Percentiles rank a stretch among this genome's conserved stretches.
These are phyloP conservation scores for Haemorhous mexicanus DNA, from an alignment of 2,113 vertebrate genomes.

Conservation along the genomic window DNA sequence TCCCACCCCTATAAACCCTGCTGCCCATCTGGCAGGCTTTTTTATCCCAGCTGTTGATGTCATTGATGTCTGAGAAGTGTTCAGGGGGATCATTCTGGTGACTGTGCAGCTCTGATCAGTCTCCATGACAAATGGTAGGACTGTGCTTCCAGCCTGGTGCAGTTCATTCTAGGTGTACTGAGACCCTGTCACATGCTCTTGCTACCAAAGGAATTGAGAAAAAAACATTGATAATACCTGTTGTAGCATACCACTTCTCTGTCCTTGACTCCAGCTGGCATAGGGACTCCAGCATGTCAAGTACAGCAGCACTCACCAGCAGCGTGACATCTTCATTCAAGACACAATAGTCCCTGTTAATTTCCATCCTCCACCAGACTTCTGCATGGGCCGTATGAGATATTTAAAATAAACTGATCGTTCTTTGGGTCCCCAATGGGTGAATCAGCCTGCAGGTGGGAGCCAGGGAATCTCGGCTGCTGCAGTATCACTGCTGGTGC, in stretches of 20 bases:
- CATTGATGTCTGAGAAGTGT: accelerated
- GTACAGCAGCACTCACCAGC: background rate
- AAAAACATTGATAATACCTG: background rate
- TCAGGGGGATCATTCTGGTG: background rate
- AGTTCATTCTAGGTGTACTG: background rate
- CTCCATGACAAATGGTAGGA: background rate
- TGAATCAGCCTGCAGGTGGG: background rate
- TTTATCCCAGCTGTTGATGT: background rate
- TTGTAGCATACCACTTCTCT: background rate
- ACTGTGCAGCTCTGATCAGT: background rate
- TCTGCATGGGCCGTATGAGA: background rate
- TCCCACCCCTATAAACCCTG: background rate
- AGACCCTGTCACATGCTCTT: background rate
- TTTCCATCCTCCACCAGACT: background rate
- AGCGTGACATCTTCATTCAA: accelerated
- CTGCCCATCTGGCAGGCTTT: background rate
- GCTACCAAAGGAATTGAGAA: background rate
- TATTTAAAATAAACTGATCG: background rate
- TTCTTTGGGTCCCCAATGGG: background rate
- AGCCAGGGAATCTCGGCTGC: background rate
- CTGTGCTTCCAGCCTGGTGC: background rate
- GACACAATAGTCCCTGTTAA: background rate
- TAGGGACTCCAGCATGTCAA: background rate
- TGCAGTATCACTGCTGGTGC: background rate
- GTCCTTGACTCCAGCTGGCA: background rate